Conservation (phyloP, 2,888 invertebrate species). For the Pycnomerus fuliginosus region DNA sequence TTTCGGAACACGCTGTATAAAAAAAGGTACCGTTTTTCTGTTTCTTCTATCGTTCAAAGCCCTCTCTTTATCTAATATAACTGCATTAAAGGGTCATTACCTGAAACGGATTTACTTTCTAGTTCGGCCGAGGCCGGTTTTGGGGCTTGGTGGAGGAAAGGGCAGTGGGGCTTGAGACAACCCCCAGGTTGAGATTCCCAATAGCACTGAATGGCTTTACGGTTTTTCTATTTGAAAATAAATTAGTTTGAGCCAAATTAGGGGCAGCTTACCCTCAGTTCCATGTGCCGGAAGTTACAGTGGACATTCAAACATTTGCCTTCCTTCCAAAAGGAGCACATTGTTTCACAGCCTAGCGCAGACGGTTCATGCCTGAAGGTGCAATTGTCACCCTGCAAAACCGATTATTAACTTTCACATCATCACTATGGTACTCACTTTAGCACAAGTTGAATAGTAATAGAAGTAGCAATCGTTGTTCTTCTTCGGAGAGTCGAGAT, state of each 20-base stretch:
- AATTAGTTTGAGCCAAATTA: slow-evolving; percentile 3
- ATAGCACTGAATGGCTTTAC: slow-evolving; percentile 80
- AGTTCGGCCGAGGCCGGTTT: slow-evolving; percentile 27
- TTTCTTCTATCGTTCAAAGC: too few species aligned
- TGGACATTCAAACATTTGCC: slow-evolving; percentile 76
- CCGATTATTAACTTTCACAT: slow-evolving; percentile 14
- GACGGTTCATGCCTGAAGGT: slow-evolving; percentile 82
- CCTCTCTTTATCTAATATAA: too few species aligned
- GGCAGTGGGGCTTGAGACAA: slow-evolving; percentile 82
- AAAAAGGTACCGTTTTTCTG: too few species aligned
- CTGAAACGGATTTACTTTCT: slow-evolving; percentile 23
- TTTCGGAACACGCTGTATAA: too few species aligned
- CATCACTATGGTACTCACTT: slow-evolving; percentile 59
- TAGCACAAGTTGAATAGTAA: slow-evolving; percentile 83
- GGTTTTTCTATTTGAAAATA: slow-evolving; percentile 64
- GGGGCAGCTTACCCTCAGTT: slow-evolving; percentile 64
- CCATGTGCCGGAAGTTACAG: slow-evolving; percentile 85
- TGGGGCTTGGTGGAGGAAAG: slow-evolving; percentile 69
- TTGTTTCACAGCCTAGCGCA: slow-evolving; percentile 78
- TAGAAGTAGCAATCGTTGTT: slow-evolving; percentile 88
- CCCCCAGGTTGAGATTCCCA: slow-evolving; percentile 86
- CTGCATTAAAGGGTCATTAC: too few species aligned
- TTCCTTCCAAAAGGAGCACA: slow-evolving; percentile 80
- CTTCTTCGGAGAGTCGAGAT: slow-evolving; percentile 71
- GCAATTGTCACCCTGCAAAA: slow-evolving; percentile 71